phyloP scores from a whole-genome alignment of 2,113 vertebrate genomes.

The Corythornis cristatus region DNA sequence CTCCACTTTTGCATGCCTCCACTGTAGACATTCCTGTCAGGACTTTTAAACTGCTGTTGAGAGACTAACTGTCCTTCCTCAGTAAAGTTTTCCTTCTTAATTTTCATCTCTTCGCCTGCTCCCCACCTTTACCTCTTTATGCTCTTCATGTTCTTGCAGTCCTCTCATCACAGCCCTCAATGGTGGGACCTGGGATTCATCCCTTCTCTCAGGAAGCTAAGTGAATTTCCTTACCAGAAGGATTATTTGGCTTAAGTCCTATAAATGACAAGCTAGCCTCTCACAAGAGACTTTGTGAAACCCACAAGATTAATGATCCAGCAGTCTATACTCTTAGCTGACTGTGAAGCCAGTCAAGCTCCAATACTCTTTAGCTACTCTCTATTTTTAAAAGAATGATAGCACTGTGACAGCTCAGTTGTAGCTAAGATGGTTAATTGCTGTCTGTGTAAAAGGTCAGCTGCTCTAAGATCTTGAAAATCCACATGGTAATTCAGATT shows the following conservation, averaged over 20 bases:
- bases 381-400: background rate
- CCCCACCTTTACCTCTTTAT: background rate
- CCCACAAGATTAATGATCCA: background rate
- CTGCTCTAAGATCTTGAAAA: background rate
- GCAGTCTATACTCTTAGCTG: background rate
- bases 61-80: background rate
- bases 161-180: background rate
- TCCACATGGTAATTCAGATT: background rate
- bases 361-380: background rate
- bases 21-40: background rate
- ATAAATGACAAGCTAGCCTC: fast-evolving
- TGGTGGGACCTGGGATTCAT: background rate
- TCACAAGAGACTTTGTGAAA: background rate
- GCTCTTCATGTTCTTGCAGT: background rate
- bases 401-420: background rate
- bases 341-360: background rate
- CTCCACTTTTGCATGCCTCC: background rate
- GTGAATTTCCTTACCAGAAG: background rate
- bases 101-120: background rate
- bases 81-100: background rate
- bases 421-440: background rate
- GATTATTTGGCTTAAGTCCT: background rate
- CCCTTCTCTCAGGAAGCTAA: background rate
- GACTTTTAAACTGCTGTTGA: background rate
- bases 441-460: background rate